Evolutionary conservation across 2,888 invertebrate species (phyloP).

Genomic region (Stenurella melanura): DNA sequence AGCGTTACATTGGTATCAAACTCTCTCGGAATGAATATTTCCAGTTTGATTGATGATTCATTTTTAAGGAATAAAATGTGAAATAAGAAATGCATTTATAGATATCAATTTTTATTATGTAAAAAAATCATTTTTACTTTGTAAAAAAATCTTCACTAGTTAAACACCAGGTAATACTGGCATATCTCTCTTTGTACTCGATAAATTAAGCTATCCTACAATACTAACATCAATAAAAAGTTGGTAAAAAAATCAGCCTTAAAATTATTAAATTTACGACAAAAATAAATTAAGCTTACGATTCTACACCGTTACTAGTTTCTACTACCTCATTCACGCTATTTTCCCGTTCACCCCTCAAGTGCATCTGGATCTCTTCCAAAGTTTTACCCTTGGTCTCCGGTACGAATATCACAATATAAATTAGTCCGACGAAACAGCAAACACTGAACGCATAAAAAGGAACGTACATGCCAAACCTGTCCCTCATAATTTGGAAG

Average conservation of each 20-base stretch:
- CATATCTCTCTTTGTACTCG: background rate
- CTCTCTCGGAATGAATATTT: no score
- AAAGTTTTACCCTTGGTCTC: constrained; percentile 84
- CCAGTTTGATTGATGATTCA: no score
- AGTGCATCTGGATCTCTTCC: constrained; percentile 80
- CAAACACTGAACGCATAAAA: constrained; percentile 80
- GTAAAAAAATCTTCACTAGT: constrained; percentile 16
- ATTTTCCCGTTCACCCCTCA: constrained; percentile 71
- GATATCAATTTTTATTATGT: constrained; percentile 21
- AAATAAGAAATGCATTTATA: background rate
- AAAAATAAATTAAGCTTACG: constrained; percentile 2
- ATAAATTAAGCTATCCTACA: constrained; percentile 20
- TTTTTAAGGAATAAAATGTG: no score
- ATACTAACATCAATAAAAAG: background rate
- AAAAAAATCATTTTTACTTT: constrained; percentile 4
- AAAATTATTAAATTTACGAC: constrained; percentile 24
- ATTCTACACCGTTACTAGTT: background rate
- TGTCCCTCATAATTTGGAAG: constrained; percentile 75
- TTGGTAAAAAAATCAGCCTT: constrained; percentile 38
- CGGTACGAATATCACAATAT: constrained; percentile 78
- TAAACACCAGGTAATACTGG: background rate
- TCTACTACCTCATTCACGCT: constrained; percentile 43
- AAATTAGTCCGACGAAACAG: constrained; percentile 78
- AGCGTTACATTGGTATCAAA: no score
- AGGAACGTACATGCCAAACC: constrained; percentile 78